These are phyloP conservation scores for Pachyramphus minor DNA, from an alignment of 2,113 vertebrate species.

Conservation along the genomic window DNA sequence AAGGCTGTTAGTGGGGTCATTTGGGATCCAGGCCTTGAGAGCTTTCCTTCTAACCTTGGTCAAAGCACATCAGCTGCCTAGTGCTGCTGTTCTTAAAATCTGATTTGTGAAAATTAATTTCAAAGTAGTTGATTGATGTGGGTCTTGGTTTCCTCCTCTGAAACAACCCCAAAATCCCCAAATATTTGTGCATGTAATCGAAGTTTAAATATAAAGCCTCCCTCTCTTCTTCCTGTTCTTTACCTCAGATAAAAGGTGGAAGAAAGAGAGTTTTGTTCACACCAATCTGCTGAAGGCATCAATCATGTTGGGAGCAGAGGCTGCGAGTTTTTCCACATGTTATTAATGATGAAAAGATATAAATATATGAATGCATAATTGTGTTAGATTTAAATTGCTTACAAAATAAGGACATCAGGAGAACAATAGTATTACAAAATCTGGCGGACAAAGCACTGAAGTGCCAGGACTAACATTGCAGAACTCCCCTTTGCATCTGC, in stretches of 20 bases:
- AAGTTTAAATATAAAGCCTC: not conserved
- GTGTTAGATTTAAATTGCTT: constrained; percentile 12
- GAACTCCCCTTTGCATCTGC: constrained; percentile 18
- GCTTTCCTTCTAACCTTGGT: not conserved
- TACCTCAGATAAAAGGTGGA: not conserved
- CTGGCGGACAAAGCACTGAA: not conserved
- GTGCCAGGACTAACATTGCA: not conserved
- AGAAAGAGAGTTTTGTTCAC: not conserved
- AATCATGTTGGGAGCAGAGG: not conserved
- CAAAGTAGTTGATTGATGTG: not conserved
- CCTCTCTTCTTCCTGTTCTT: not conserved
- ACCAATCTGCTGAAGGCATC: constrained; percentile 21
- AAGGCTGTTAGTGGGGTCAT: not conserved
- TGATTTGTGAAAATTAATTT: not conserved
- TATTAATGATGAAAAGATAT: constrained; percentile 25
- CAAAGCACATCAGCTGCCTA: not conserved
- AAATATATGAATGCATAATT: constrained; percentile 37
- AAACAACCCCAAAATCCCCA: not conserved
- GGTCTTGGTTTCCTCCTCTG: not conserved
- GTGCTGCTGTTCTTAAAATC: not conserved
- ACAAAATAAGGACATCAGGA: constrained; percentile 38
- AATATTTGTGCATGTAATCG: not conserved
- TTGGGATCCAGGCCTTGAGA: not conserved
- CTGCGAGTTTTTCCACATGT: not conserved
- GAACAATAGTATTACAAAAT: constrained; percentile 19